A percentile compares a stretch with the other conserved stretches of the same genome.
Evolutionary conservation across 2,888 invertebrate genomes (phyloP).

Genomic region (Apamea epomidion): DNA sequence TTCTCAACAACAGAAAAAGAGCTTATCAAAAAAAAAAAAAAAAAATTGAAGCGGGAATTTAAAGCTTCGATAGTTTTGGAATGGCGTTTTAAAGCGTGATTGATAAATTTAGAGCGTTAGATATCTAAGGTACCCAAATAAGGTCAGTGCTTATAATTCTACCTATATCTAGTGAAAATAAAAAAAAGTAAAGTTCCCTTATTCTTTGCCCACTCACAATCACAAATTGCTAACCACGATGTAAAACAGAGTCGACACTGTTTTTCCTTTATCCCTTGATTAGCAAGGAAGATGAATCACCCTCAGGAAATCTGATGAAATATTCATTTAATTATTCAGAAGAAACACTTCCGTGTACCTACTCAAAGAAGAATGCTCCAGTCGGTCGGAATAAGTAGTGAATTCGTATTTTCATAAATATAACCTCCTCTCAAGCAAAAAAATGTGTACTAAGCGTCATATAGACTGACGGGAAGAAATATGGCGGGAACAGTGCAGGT

Average conservation of each 20-base stretch:
- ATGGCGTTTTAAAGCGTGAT: not conserved
- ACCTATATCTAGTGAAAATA: not conserved
- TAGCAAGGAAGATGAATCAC: constrained; percentile 25
- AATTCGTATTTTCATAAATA: not conserved
- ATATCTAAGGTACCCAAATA: not conserved
- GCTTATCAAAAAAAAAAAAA: constrained; percentile 4
- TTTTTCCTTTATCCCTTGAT: constrained; percentile 37
- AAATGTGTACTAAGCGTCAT: not conserved
- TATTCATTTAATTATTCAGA: constrained; percentile 49
- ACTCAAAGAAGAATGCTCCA: constrained; percentile 8
- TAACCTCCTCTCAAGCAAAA: not conserved
- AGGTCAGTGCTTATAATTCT: not conserved
- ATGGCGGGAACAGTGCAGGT: not conserved
- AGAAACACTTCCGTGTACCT: constrained; percentile 13
- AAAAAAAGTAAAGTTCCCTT: not conserved
- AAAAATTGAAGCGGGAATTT: not conserved
- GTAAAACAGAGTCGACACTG: not conserved
- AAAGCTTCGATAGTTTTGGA: not conserved
- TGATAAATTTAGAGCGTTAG: not conserved
- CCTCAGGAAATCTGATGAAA: constrained; percentile 32
- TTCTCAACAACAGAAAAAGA: not conserved
- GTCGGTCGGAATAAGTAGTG: constrained; percentile 6
- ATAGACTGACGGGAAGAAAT: not conserved
- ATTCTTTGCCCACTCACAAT: not conserved
- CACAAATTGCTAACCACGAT: not conserved